Base-by-base conservation (phyloP, 2,888 invertebrate genomes). In the Caenorhabditis sulstoni region DNA sequence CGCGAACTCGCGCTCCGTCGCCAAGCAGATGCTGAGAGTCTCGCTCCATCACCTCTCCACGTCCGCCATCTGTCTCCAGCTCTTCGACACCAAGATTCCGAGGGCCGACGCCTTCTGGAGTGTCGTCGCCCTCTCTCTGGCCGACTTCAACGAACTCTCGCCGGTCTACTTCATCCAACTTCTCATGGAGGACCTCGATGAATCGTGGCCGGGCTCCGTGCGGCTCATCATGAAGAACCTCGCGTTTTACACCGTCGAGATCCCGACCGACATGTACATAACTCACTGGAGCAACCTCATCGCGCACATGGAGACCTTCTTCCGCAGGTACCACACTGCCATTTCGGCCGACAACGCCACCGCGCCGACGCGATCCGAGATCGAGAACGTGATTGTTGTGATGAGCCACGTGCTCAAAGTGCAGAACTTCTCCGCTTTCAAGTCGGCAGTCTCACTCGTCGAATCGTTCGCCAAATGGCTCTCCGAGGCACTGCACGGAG, bases 381-480 rank as follows among this genome's bases (percentile, higher is more conserved):
- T 91, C 73, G 90, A 91, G 23, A 89, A 91, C n/a, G 87, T 91
- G 1, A 86, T 92, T 39, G 89, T 90, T 57, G 91, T 92, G 57
- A 91, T 92, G 85, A 90, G 89, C 18, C 88, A 90, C 94, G 88
- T 91, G 47, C 93, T 98, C 75, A 94, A 94, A 90, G 93, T 97
- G 58, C 96, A 96, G 11, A 94, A 94, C 22, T 94, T 95, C 53
- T 93, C 93, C 29, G 93, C 94, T 87, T 94, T 94, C 86, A 95
- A 95, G 89, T 94, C 94, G 18, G 93, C 97, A 83, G 92, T 98
- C 87, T 96, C 97, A 89, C 95, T 97, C 5, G 96, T 97, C 90
- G 98, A 98, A 90, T 96, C 97, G 1, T 96, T 97, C 90, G 95
- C 97, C 0, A 98, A 98, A 92, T 94, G 97, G 82, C 91, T 98